Base-by-base conservation (phyloP, 2,113 vertebrate species). In the Trichomycterus rosablanca region DNA sequence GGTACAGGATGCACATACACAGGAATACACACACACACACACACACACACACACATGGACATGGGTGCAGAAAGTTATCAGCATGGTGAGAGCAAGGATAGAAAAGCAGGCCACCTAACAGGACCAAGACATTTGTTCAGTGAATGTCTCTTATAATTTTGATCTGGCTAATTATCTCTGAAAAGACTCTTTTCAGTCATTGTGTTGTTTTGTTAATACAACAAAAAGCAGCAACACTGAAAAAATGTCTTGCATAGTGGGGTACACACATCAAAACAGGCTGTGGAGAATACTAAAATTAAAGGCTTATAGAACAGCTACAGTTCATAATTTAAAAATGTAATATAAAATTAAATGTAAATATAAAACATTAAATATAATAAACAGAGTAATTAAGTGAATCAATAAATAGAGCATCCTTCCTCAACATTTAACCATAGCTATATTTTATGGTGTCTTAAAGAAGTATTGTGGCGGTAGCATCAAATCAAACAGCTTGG, bases 1-100 rank as follows among this genome's bases (percentile, higher is more conserved):
- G 83, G 84, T 82, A 68, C 78, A 75, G 68, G 75, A 70, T 32
- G 66, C 57, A 70, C 58, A 67, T 65, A 55, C 49, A 63, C 53
- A 67, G 19, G 55, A 30, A 68, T 37, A 56, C 39, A 59, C 42
- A 66, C 62, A 69, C 30, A 50, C 37, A 71, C 49, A 65, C n/a
- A n/a, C n/a, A n/a, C n/a, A n/a, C 34, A 65, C 43, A 56, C 39
- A 59, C 42, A 66, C 62, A 69, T 37, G 54, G 44, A 71, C 49
- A 65, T 39, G 67, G 57, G 63, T 74, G 71, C 52, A 67, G 67
- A 66, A 16, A 63, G 70, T 67, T 59, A 67, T 67, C 50, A 72
- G 70, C 54, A 59, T 59, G 53, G 65, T 72, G 70, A 67, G 34
- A 59, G 59, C 51, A 67, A 51, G 62, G 64, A 59, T 40, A 35